phyloP scores from a whole-genome alignment of 2,888 invertebrate genomes.

The Caradrina kadenii region DNA sequence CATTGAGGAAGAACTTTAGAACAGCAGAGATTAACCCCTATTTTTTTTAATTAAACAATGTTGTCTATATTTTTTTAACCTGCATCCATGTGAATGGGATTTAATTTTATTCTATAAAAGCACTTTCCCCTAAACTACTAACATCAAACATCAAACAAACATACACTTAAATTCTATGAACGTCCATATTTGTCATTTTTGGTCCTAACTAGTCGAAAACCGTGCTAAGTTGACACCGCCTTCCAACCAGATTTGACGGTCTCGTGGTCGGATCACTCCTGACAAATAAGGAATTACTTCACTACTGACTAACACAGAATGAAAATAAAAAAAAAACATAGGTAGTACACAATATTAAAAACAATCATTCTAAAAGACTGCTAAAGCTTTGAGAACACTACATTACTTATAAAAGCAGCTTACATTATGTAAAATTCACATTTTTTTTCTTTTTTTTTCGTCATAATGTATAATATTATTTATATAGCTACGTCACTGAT shows the following conservation, averaged over 20 bases:
- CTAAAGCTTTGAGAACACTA: conserved; percentile 85
- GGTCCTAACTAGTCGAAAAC: not conserved
- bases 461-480: conserved; percentile 50
- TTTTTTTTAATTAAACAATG: conserved; percentile 47
- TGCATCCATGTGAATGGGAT: conserved; percentile 67
- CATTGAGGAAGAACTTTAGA: conserved; percentile 56
- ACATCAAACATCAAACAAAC: conserved; percentile 89
- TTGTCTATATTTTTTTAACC: conserved; percentile 61
- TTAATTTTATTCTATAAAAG: conserved; percentile 83
- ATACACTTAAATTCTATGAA: conserved; percentile 58
- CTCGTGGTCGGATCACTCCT: conserved; percentile 14
- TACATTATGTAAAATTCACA: conserved; percentile 67
- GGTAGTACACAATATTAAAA: conserved; percentile 69
- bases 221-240: not conserved
- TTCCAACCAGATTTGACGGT: not conserved
- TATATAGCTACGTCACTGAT: conserved; percentile 53
- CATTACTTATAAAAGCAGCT: conserved; percentile 75
- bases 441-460: conserved; percentile 44
- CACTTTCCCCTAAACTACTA: conserved; percentile 86
- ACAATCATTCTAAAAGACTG: conserved; percentile 78
- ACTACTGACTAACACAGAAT: conserved; percentile 72
- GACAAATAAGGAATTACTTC: conserved; percentile 45
- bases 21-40: conserved; percentile 55
- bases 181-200: conserved; percentile 30
- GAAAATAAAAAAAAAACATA: conserved; percentile 70